Evolutionary conservation across 2,888 invertebrate species (phyloP), one percentile per base, ranked within the genome.

Genomic region (Homarus gammarus): DNA sequence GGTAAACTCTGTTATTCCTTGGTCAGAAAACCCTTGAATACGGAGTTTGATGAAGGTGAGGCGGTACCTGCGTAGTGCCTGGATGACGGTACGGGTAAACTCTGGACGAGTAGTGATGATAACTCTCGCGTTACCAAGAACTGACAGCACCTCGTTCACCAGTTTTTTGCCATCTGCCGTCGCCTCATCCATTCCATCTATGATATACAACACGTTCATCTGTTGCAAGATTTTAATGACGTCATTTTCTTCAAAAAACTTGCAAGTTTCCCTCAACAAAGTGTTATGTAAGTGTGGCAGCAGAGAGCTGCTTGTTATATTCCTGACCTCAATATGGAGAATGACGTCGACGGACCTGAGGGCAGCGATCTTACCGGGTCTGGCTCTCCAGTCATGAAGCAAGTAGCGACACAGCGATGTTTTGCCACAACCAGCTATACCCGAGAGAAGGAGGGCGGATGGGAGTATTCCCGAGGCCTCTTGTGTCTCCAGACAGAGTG

Each of bases 151-250:
- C 61, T 88, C 88, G 15, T 75, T 68, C 8, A 88, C 31, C 40
- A 88, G 68, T 31, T 64, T 15, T 70, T n/a, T 61, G 27, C 83
- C 88, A 18, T 82, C 44, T 15, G 36, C 8, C 0, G 77, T 88
- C 31, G 88, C 88, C 64, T 88, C 88, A 44, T 88, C 88, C 82
- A 88, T 75, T 15, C 88, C 88, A 56, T 88, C 88, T 12, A 88
- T 56, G 2, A 88, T 56, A 51, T 77, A 88, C 18, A 88, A 68
- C 8, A 88, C 77, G 27, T 75, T 77, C 6, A 88, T 31, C 38
- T 88, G 27, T 15, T 82, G 73, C 51, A 88, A 51, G 61, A 51
- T 82, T 5, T 27, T 51, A 27, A 83, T 27, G 18, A 88, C 68
- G 31, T 88, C 88, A 6, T 88, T 83, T 31, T 88, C 83, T 5